These are phyloP conservation scores for Drosophila quinaria DNA, from an alignment of 2,888 invertebrate species.

Conservation along the genomic window DNA sequence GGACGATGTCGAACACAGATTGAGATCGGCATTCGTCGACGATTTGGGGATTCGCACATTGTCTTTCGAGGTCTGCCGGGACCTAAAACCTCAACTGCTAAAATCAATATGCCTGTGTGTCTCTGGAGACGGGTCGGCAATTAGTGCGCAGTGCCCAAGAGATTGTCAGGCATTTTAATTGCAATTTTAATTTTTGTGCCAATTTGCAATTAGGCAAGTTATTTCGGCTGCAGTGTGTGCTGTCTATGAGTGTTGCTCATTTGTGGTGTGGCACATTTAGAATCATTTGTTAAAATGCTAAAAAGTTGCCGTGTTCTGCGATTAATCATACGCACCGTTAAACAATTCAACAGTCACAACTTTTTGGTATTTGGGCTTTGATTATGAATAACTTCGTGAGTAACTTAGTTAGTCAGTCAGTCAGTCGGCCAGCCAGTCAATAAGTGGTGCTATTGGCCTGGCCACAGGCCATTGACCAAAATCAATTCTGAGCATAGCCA, in stretches of 20 bases:
- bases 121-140: conserved; percentile 43
- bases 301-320: conserved; percentile 31
- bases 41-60: conserved; percentile 28
- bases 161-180: conserved; percentile 47
- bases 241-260: neutral
- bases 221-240: conserved; percentile 7
- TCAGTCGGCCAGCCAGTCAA: neutral
- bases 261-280: conserved; percentile 12
- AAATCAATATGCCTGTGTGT: conserved; percentile 43
- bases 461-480: conserved; percentile 72
- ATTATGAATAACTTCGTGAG: conserved; percentile 22
- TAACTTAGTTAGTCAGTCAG: neutral
- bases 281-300: conserved; percentile 6
- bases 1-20: neutral
- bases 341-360: conserved; percentile 40
- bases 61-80: conserved; percentile 13
- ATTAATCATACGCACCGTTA: conserved; percentile 75
- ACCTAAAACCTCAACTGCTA: conserved; percentile 10
- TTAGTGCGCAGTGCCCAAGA: conserved; percentile 47
- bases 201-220: conserved; percentile 68
- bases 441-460: conserved; percentile 5
- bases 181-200: conserved; percentile 61
- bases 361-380: conserved; percentile 20
- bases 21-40: neutral
- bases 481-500: conserved; percentile 56